These are phyloP conservation scores for Stictonetta naevosa DNA, from an alignment of 2,113 vertebrate genomes.

Conservation along the genomic window DNA sequence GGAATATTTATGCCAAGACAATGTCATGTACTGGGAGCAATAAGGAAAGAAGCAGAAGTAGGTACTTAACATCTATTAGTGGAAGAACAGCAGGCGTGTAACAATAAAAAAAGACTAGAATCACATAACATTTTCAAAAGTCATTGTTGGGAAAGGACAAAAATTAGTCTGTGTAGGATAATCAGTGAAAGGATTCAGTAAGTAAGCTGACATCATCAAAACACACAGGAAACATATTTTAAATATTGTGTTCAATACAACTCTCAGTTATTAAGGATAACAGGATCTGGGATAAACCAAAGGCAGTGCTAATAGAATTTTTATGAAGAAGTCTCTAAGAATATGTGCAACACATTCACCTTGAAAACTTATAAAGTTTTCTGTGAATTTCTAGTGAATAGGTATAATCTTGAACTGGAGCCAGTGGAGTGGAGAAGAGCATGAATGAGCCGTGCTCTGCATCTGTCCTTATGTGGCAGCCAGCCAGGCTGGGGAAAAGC, in stretches of 20 bases:
- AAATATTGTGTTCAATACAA: background rate
- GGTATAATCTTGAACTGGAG: background rate
- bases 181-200: background rate
- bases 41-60: background rate
- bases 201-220: background rate
- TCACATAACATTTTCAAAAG: background rate
- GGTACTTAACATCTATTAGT: background rate
- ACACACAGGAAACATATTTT: background rate
- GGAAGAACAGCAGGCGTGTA: background rate
- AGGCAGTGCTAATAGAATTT: background rate
- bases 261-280: background rate
- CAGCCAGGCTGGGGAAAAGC: accelerated
- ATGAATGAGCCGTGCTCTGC: background rate
- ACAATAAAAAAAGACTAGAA: background rate
- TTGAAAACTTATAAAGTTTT: background rate
- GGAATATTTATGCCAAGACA: background rate
- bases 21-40: background rate
- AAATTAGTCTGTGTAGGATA: background rate
- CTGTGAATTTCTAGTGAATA: background rate
- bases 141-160: background rate
- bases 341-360: background rate
- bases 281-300: background rate
- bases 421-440: background rate
- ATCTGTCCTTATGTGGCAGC: background rate
- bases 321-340: background rate